Conservation (phyloP, 2,888 invertebrate species). For the Harpagoxenus sublaevis region DNA sequence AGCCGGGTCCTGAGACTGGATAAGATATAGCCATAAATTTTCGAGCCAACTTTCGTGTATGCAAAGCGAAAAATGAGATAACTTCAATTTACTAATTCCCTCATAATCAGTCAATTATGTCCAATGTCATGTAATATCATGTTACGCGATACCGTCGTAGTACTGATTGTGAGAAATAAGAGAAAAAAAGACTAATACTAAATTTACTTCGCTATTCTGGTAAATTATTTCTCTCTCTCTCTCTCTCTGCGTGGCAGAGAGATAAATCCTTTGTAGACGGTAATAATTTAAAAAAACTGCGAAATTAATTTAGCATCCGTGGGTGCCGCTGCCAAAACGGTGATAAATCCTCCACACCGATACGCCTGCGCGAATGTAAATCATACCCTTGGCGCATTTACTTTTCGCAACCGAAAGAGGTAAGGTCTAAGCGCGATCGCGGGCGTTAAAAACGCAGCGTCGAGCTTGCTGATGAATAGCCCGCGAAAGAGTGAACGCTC, state of each 20-base stretch:
- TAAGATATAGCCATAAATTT: slow-evolving; percentile 67
- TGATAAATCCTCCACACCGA: slow-evolving; percentile 65
- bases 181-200: slow-evolving; percentile 53
- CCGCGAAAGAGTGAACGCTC: slow-evolving; percentile 22
- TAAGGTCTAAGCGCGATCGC: slow-evolving; percentile 39
- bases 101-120: slow-evolving; percentile 32
- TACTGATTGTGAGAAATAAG: not conserved
- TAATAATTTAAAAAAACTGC: slow-evolving; percentile 62
- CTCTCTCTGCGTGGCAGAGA: slow-evolving; percentile 43
- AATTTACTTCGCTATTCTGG: slow-evolving; percentile 65
- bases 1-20: not conserved
- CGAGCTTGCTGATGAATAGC: slow-evolving; percentile 41
- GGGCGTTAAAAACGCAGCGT: slow-evolving; percentile 12
- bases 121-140: slow-evolving; percentile 20
- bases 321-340: slow-evolving; percentile 56
- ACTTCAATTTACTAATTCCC: not conserved
- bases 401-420: slow-evolving; percentile 45
- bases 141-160: slow-evolving; percentile 25
- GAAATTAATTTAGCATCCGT: slow-evolving; percentile 65
- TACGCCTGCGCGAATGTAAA: slow-evolving; percentile 62
- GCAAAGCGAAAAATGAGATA: not conserved
- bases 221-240: slow-evolving; percentile 72
- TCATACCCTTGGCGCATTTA: slow-evolving; percentile 57
- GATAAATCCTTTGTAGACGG: slow-evolving; percentile 44
- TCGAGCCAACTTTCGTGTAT: not conserved